A percentile compares a stretch with the other conserved stretches of the same genome.
These are phyloP conservation scores for Penaeus indicus DNA, from an alignment of 1,140 invertebrate species.

Conservation along the genomic window DNA sequence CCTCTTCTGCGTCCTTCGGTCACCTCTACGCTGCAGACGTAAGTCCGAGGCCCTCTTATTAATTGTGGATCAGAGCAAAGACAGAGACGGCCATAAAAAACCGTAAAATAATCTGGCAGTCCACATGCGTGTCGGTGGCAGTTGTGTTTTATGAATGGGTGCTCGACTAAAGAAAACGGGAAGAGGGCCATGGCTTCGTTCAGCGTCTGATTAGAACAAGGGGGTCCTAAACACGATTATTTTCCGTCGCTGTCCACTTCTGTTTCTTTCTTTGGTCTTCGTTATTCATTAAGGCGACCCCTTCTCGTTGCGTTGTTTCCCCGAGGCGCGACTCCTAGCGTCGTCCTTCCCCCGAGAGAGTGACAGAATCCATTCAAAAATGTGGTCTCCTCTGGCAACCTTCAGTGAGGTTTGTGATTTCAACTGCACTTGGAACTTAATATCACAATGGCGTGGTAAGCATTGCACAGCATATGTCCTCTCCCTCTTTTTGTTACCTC, in stretches of 20 bases:
- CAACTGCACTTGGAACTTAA: constrained; percentile 40
- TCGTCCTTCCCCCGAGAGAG: no score
- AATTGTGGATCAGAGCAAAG: constrained; percentile 24
- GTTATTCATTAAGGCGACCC: no score
- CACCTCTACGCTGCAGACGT: constrained; percentile 20
- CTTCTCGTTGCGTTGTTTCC: no score
- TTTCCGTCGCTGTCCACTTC: no score
- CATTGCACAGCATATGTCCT: constrained; percentile 41
- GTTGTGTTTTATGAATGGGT: constrained; percentile 37
- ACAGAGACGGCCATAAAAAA: background rate
- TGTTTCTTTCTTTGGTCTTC: no score
- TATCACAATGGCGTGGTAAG: constrained; percentile 35
- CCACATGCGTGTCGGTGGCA: constrained; percentile 11
- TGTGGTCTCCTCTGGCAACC: background rate
- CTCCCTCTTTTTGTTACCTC: constrained; percentile 26
- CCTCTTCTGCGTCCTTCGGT: constrained; percentile 6
- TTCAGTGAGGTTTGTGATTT: constrained; percentile 36
- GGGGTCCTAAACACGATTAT: no score
- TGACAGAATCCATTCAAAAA: no score
- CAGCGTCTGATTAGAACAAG: no score
- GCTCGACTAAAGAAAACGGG: constrained; percentile 10
- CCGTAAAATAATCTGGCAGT: constrained; percentile 10
- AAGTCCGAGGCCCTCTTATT: background rate
- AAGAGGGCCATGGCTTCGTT: background rate
- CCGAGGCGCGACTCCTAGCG: no score